These are phyloP conservation scores for Dryococelus australis DNA, from an alignment of 2,888 invertebrate species.

Conservation along the genomic window DNA sequence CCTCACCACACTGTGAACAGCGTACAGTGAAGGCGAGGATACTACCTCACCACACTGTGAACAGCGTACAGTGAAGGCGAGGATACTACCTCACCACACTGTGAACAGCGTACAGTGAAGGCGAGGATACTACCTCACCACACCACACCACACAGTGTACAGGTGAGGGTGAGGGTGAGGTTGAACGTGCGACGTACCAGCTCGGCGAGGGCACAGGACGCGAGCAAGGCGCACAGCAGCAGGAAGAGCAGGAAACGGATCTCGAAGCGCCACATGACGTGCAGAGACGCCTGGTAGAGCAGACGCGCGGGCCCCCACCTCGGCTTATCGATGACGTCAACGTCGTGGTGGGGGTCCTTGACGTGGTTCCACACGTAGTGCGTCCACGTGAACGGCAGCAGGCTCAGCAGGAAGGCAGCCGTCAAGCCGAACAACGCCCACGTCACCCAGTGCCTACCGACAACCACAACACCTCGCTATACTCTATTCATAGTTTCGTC, in stretches of 20 bases:
- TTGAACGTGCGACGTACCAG: constrained; percentile 57
- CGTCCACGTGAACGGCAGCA: constrained; percentile 78
- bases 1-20: too few relatives aligned
- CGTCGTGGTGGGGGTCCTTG: constrained; percentile 59
- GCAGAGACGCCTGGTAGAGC: constrained; percentile 68
- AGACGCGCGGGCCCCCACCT: constrained; percentile 62
- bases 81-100: too few relatives aligned
- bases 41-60: too few relatives aligned
- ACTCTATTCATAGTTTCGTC: too few relatives aligned
- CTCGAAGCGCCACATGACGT: constrained; percentile 68
- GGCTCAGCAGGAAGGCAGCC: constrained; percentile 62
- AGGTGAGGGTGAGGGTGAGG: too few relatives aligned
- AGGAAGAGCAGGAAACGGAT: constrained; percentile 73
- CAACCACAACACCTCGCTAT: constrained; percentile 39
- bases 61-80: too few relatives aligned
- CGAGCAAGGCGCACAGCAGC: constrained; percentile 69
- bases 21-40: too few relatives aligned
- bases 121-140: too few relatives aligned
- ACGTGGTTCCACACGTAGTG: constrained; percentile 72
- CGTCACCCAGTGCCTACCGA: constrained; percentile 56
- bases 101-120: too few relatives aligned
- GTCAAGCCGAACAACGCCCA: constrained; percentile 61
- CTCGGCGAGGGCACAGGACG: constrained; percentile 71
- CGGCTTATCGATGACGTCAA: constrained; percentile 59
- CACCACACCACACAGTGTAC: too few relatives aligned